Evolutionary conservation across 23 tunicate species (phyloP).

Genomic region (Styela clava): DNA sequence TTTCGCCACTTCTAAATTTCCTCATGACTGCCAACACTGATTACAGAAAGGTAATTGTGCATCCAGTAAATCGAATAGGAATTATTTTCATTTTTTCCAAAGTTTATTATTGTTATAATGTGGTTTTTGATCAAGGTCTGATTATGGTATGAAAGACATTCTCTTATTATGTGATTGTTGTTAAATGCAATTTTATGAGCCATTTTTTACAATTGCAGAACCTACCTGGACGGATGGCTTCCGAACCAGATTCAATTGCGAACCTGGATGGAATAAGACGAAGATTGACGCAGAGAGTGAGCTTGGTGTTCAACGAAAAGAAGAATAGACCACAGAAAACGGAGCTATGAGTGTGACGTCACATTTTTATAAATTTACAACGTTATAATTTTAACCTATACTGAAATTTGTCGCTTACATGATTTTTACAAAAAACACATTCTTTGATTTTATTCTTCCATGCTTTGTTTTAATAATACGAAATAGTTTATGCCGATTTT

Average conservation of each 20-base stretch:
- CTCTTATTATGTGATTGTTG: no score
- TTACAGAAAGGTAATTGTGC: slow-evolving; percentile 59
- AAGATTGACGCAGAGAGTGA: slow-evolving; percentile 21
- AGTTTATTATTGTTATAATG: no score
- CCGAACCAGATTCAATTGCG: slow-evolving; percentile 21
- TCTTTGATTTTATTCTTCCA: background rate
- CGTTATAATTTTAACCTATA: background rate
- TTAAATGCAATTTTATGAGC: no score
- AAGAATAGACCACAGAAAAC: background rate
- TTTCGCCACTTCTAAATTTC: slow-evolving; percentile 49
- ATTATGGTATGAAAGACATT: no score
- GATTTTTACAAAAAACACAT: no score
- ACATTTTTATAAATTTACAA: no score
- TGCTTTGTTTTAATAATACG: background rate
- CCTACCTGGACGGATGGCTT: slow-evolving; percentile 32
- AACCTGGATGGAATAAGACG: slow-evolving; percentile 23
- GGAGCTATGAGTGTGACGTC: background rate
- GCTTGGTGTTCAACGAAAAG: background rate
- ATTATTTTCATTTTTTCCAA: background rate
- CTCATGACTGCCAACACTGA: slow-evolving; percentile 72
- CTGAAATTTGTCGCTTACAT: background rate
- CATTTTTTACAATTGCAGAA: slow-evolving; percentile 16
- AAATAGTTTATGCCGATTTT: no score
- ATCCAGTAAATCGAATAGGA: background rate
- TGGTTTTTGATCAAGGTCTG: no score